phyloP scores from a whole-genome alignment of 2,113 vertebrate species.

The Pristiophorus japonicus region DNA sequence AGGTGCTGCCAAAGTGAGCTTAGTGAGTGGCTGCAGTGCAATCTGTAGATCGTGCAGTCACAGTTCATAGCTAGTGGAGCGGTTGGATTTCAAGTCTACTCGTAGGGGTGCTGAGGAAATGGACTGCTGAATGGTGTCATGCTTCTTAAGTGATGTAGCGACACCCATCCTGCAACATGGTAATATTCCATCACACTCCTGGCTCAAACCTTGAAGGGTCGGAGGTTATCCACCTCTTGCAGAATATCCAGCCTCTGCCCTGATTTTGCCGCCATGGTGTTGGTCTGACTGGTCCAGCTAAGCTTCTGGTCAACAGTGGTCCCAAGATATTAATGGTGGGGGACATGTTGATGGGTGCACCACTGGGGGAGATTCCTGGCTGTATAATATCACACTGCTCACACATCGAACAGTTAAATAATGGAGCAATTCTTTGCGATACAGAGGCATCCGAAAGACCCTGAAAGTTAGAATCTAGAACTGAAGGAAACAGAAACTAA shows the following conservation, averaged over 20 bases:
- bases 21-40: no score
- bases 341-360: no score
- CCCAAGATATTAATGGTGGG: neutral
- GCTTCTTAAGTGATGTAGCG: neutral
- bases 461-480: neutral
- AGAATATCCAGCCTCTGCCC: no score
- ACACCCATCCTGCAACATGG: neutral
- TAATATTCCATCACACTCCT: neutral
- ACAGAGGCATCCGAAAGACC: neutral
- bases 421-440: neutral
- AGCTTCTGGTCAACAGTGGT: neutral
- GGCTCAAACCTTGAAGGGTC: neutral
- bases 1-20: no score
- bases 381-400: neutral
- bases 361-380: neutral
- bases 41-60: no score
- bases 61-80: no score
- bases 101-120: neutral
- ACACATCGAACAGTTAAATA: neutral
- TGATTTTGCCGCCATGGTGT: no score
- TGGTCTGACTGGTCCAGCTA: no score
- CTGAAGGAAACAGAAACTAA: neutral
- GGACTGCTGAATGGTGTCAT: neutral
- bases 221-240: neutral
- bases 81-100: no score